phyloP scores from a whole-genome alignment of 1,140 invertebrate genomes.

The Eufriesea mexicana region DNA sequence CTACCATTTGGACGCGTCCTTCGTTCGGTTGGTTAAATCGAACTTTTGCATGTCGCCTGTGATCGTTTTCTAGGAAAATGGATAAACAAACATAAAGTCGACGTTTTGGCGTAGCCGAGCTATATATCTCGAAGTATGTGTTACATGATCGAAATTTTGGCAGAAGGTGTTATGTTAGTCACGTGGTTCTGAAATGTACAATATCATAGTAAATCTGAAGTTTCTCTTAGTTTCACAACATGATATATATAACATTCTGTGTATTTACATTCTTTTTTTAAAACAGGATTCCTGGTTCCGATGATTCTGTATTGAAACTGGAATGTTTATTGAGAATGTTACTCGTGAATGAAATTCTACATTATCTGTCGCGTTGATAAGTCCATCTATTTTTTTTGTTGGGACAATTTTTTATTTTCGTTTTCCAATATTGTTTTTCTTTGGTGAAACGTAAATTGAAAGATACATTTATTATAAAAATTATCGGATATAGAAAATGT shows the following conservation, averaged over 20 bases:
- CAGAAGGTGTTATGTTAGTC: not conserved
- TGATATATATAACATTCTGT: not conserved
- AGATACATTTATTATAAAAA: not conserved
- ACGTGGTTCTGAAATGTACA: not conserved
- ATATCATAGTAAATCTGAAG: not conserved
- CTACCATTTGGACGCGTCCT: not conserved
- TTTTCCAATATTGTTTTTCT: not conserved
- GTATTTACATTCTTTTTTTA: conserved; percentile 6
- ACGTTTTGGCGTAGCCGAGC: not conserved
- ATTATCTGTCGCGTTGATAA: not conserved
- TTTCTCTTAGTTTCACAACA: not conserved
- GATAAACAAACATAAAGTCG: not conserved
- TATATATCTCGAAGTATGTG: not conserved
- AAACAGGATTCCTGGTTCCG: not conserved
- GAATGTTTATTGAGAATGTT: not conserved
- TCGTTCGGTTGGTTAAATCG: not conserved
- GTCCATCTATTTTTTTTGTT: not conserved
- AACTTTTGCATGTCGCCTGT: not conserved
- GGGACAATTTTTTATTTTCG: not conserved
- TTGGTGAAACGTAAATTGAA: not conserved
- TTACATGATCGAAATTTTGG: conserved; percentile 6
- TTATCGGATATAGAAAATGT: no score
- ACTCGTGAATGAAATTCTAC: not conserved
- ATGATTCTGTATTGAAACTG: not conserved
- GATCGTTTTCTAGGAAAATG: not conserved